A percentile compares a stretch with the other conserved stretches of the same genome.
Evolutionary conservation across 2,888 invertebrate genomes (phyloP).

Genomic region (Choristoneura rosaceana): DNA sequence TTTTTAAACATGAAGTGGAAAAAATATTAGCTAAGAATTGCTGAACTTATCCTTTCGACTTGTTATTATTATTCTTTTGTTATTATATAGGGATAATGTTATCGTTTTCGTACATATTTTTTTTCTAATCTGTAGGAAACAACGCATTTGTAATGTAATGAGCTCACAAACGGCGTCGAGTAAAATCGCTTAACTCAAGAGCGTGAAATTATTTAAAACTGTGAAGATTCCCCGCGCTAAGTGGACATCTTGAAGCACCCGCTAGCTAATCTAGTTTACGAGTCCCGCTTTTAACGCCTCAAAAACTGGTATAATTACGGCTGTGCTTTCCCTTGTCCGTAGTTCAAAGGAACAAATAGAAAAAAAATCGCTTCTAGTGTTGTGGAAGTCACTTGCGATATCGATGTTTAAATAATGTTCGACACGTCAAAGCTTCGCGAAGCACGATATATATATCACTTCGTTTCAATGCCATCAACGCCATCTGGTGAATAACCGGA

Average conservation of each 20-base stretch:
- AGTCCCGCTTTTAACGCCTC: constrained; percentile 16
- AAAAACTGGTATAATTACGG: constrained; percentile 27
- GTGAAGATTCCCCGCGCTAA: constrained; percentile 15
- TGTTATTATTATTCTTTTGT: too few species aligned
- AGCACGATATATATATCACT: too few species aligned
- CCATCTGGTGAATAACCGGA: too few species aligned
- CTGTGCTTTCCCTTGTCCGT: neutral
- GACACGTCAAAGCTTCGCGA: too few species aligned
- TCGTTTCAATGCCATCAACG: too few species aligned
- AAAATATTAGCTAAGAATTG: too few species aligned
- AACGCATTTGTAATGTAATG: too few species aligned
- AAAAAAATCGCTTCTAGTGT: constrained; percentile 7
- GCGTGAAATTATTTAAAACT: constrained; percentile 13
- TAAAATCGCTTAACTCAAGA: neutral
- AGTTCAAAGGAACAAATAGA: constrained; percentile 25
- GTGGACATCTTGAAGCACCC: constrained; percentile 26
- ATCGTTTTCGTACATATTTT: too few species aligned
- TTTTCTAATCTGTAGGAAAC: too few species aligned
- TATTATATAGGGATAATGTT: too few species aligned
- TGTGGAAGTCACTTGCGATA: neutral
- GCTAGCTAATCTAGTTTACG: constrained; percentile 33
- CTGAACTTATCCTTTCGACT: too few species aligned
- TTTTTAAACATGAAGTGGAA: too few species aligned
- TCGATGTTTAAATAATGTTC: neutral
- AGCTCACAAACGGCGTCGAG: neutral